Conservation (phyloP, 2,888 invertebrate genomes). For the Bruchidius siliquastri region DNA sequence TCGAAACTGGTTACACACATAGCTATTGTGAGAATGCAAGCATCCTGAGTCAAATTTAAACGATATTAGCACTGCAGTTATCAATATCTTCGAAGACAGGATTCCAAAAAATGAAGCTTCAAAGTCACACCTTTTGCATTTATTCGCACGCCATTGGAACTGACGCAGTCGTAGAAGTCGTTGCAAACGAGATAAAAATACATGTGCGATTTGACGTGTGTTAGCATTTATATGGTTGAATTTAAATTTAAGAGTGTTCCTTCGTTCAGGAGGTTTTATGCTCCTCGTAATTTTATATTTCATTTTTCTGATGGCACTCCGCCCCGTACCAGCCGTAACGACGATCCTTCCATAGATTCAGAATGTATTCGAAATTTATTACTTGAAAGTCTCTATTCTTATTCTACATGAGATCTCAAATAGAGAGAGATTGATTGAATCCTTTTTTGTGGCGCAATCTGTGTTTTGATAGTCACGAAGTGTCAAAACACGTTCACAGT, state of each 20-base stretch:
- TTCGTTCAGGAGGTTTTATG: not conserved
- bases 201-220: not conserved
- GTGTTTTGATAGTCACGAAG: too few relatives aligned
- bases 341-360: not conserved
- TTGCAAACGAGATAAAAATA: not conserved
- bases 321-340: too few relatives aligned
- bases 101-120: not conserved
- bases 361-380: not conserved
- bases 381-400: too few relatives aligned
- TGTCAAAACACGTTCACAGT: too few relatives aligned
- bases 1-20: too few relatives aligned
- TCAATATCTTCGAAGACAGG: too few relatives aligned
- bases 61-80: too few relatives aligned
- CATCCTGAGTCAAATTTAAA: too few relatives aligned
- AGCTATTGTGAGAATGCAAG: too few relatives aligned
- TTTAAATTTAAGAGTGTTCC: not conserved
- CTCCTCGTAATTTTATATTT: not conserved
- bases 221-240: not conserved
- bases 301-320: not conserved
- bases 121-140: not conserved
- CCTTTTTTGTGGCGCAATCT: too few relatives aligned
- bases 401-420: too few relatives aligned
- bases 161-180: not conserved
- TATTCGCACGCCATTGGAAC: not conserved
- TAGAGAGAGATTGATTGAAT: too few relatives aligned